Conservation (phyloP, 2,888 invertebrate genomes). For the Amblyjoppa proteus region DNA sequence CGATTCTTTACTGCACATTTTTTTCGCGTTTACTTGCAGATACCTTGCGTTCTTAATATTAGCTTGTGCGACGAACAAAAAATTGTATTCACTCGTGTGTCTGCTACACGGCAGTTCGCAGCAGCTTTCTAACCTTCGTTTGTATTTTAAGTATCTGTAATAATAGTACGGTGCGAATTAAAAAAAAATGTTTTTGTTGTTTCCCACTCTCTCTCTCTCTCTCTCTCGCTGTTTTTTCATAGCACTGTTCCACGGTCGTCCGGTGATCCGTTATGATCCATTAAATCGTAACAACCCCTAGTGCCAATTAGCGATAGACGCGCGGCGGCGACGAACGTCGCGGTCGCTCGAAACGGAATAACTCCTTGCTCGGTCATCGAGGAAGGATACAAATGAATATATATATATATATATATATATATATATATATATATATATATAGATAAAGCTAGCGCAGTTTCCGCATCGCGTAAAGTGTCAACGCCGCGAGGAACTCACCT, state of each 20-base stretch:
- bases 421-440: background rate
- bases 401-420: background rate
- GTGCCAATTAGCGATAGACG: constrained; percentile 52
- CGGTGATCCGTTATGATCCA: constrained; percentile 53
- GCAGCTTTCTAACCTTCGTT: constrained; percentile 44
- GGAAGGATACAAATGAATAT: constrained; percentile 12
- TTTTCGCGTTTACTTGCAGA: background rate
- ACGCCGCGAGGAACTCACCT: constrained; percentile 27
- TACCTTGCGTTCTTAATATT: background rate
- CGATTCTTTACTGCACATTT: background rate
- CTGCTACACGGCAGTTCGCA: background rate
- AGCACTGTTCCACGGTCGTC: constrained; percentile 42
- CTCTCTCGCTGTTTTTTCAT: constrained; percentile 3
- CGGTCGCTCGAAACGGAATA: constrained; percentile 18
- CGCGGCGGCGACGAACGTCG: constrained; percentile 12
- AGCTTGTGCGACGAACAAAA: constrained; percentile 37
- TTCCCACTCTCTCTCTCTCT: constrained; percentile 12
- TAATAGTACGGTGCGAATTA: constrained; percentile 15
- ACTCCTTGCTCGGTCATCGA: background rate
- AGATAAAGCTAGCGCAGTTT: constrained; percentile 20
- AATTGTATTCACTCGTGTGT: background rate
- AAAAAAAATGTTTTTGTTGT: too few species aligned
- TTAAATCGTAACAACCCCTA: constrained; percentile 62
- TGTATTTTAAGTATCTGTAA: constrained; percentile 44
- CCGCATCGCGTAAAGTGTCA: constrained; percentile 35